Percentiles rank a stretch among this genome's conserved stretches.
Conservation (phyloP, 2,113 vertebrate genomes). For the Caranx ignobilis region DNA sequence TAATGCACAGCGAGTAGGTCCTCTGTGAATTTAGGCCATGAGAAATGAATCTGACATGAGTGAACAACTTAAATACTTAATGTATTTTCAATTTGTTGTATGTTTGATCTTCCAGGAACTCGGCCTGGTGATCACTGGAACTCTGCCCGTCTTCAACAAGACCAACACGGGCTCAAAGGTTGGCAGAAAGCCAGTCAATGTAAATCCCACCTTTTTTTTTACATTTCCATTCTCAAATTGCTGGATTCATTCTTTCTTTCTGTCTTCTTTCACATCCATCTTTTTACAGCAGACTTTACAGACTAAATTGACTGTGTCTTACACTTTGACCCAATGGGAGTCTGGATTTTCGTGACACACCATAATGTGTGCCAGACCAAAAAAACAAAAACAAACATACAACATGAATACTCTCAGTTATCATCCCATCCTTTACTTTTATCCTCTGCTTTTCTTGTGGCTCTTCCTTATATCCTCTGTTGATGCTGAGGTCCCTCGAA, state of each 20-base stretch:
- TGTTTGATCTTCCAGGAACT: slow-evolving; percentile 83
- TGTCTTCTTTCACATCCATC: slow-evolving; percentile 14
- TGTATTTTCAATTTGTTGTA: not conserved
- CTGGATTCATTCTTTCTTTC: not conserved
- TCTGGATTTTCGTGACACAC: slow-evolving; percentile 26
- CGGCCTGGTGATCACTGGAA: slow-evolving; percentile 93
- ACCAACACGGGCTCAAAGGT: slow-evolving; percentile 82
- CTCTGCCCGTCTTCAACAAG: slow-evolving; percentile 92
- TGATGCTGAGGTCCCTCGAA: slow-evolving; percentile 52
- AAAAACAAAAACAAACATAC: slow-evolving; percentile 49
- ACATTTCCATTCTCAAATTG: not conserved
- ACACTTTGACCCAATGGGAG: slow-evolving; percentile 44
- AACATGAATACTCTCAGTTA: slow-evolving; percentile 52
- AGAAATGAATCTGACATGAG: not conserved
- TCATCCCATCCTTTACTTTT: slow-evolving; percentile 55
- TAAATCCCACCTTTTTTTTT: not conserved
- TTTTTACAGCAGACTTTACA: slow-evolving; percentile 8
- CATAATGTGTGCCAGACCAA: slow-evolving; percentile 58
- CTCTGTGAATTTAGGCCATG: not conserved
- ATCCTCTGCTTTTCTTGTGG: slow-evolving; percentile 66
- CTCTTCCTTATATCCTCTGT: slow-evolving; percentile 45
- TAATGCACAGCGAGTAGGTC: no score
- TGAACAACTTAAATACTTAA: not conserved
- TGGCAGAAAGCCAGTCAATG: not conserved
- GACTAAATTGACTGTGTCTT: slow-evolving; percentile 33